Base-by-base conservation (phyloP, 2,113 vertebrate species). In the Jaculus jaculus region DNA sequence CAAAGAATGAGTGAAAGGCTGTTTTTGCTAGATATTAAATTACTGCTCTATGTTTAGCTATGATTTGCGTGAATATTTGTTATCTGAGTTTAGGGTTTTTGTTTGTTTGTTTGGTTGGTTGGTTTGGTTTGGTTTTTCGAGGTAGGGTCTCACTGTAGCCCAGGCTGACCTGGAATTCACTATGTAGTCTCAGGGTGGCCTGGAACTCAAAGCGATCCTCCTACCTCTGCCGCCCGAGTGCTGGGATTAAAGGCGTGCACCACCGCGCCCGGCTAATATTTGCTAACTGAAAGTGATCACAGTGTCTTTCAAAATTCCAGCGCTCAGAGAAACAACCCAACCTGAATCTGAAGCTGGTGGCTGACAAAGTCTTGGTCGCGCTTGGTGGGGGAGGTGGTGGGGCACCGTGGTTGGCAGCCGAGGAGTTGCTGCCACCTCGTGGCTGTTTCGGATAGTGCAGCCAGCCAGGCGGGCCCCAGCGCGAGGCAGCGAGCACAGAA, bases 371-470 rank as follows among this genome's bases (percentile, higher is more conserved):
- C 68, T 81, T 11, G 3, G 42, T 9, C 10, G 3, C 42, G 42
- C 42, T 60, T 60, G 58, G 58, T 63, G 61, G 61, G 23, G 61
- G 6, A 15, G 61, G 23, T n/a, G 23, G 61, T 68, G 37, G n/a
- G 51, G 42, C 4, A 0, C 10, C 15, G 18, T 28, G 21, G 24
- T 87, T 87, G 82, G 84, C 78, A 7, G 0, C 84, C 84, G 72
- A 87, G 95, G 94, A 86, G 75, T 80, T 97, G 97, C 95, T 98
- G 98, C 97, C 97, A 98, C 91, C 98, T 98, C 69, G 97, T 98
- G 98, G 98, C 82, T 63, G 12, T 77, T 96, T 0, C 42, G 66
- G 68, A 16, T 26, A 87, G 51, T 28, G 87, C 68, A 18, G 24
- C 24, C 66, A 58, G 42, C 0, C 71, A 0, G 32, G 86, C 7